Evolutionary conservation across 2,888 invertebrate species (phyloP).

Genomic region (Allolobophora icterica): DNA sequence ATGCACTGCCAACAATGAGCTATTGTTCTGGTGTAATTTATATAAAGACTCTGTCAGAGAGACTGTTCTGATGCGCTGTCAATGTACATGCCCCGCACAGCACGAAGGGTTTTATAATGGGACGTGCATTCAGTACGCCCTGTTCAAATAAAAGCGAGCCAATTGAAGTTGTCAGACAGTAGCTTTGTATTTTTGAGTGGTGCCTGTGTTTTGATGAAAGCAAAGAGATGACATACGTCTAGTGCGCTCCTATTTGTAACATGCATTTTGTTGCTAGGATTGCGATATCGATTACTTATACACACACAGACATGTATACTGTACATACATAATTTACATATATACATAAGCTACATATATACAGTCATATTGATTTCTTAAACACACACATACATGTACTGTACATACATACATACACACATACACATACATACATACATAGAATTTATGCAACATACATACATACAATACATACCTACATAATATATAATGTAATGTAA

Average conservation of each 20-base stretch:
- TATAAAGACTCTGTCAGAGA: neutral
- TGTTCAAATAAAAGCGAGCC: slow-evolving; percentile 2
- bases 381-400: too few species aligned
- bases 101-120: neutral
- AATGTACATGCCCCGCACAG: neutral
- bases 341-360: too few species aligned
- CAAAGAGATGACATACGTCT: neutral
- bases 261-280: neutral
- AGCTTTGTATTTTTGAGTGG: neutral
- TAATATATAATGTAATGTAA: too few species aligned
- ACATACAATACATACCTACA: neutral
- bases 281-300: neutral
- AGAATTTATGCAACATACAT: too few species aligned
- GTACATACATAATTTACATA: too few species aligned
- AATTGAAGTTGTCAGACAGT: neutral
- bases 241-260: neutral
- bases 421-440: too few species aligned
- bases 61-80: neutral
- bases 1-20: neutral
- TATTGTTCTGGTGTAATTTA: slow-evolving; percentile 9
- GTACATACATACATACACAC: too few species aligned
- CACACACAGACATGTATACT: neutral
- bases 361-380: too few species aligned
- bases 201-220: neutral
- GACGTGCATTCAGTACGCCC: neutral